These are phyloP conservation scores for Chamaea fasciata DNA, from an alignment of 2,113 vertebrate genomes.

Conservation along the genomic window DNA sequence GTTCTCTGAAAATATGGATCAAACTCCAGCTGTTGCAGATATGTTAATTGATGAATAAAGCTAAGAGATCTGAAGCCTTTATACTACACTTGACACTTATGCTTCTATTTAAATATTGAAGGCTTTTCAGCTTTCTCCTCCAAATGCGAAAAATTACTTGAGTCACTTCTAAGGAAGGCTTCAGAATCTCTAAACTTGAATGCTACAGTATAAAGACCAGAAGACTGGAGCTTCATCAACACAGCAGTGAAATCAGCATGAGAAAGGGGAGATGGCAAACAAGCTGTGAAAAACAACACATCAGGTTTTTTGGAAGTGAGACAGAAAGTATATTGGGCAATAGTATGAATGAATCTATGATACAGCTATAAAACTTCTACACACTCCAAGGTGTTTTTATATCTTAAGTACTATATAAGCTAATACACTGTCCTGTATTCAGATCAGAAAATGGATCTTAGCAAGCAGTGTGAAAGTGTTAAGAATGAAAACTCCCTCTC, in stretches of 20 bases:
- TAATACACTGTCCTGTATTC: background rate
- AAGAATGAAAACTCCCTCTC: background rate
- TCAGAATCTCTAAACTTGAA: background rate
- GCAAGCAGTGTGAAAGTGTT: background rate
- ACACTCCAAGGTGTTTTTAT: background rate
- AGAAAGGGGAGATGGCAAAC: background rate
- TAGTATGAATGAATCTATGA: background rate
- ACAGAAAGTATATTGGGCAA: background rate
- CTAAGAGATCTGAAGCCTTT: constrained; percentile 30
- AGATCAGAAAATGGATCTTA: background rate
- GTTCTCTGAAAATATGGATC: constrained; percentile 45
- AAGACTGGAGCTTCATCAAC: background rate
- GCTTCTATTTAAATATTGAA: constrained; percentile 45
- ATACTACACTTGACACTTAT: background rate
- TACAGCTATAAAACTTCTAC: background rate
- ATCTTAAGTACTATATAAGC: background rate
- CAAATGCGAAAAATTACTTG: background rate
- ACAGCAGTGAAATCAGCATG: background rate
- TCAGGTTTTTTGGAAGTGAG: background rate
- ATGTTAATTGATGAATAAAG: constrained; percentile 39
- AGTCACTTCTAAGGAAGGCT: background rate
- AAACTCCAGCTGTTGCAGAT: constrained; percentile 49
- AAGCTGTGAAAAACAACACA: background rate
- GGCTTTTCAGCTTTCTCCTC: constrained; percentile 4
- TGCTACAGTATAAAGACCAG: background rate